Conservation (phyloP, 2,797 vertebrate genomes). For the Clamator glandarius region DNA sequence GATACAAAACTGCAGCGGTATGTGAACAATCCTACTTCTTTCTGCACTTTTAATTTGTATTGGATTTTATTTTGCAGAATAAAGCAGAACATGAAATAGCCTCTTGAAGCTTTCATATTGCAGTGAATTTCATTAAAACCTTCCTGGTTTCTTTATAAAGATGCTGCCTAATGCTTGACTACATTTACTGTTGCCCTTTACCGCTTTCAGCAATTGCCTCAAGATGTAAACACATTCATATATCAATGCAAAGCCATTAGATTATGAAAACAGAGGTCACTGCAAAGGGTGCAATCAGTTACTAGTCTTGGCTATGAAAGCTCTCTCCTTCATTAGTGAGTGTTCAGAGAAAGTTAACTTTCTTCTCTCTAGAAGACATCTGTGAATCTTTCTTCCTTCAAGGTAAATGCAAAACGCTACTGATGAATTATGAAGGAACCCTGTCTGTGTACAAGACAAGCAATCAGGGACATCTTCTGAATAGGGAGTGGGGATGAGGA, state of each 20-base stretch:
- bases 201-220: neutral
- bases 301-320: neutral
- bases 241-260: constrained; percentile 4
- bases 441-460: neutral
- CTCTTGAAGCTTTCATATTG: neutral
- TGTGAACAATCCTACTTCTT: neutral
- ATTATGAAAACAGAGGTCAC: constrained; percentile 4
- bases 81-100: neutral
- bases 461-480: neutral
- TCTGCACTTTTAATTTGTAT: neutral
- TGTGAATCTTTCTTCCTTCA: neutral
- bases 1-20: neutral
- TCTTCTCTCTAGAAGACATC: neutral
- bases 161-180: neutral
- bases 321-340: neutral
- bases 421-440: neutral
- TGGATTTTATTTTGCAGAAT: neutral
- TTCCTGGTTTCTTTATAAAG: neutral
- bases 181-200: neutral
- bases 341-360: neutral
- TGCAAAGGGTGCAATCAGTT: neutral
- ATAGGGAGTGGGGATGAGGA: neutral
- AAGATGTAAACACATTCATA: neutral
- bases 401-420: neutral
- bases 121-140: neutral